A percentile compares a stretch with the other conserved stretches of the same genome.
These are phyloP conservation scores for Aleiodes testaceus DNA, from an alignment of 2,888 invertebrate species.

Conservation along the genomic window DNA sequence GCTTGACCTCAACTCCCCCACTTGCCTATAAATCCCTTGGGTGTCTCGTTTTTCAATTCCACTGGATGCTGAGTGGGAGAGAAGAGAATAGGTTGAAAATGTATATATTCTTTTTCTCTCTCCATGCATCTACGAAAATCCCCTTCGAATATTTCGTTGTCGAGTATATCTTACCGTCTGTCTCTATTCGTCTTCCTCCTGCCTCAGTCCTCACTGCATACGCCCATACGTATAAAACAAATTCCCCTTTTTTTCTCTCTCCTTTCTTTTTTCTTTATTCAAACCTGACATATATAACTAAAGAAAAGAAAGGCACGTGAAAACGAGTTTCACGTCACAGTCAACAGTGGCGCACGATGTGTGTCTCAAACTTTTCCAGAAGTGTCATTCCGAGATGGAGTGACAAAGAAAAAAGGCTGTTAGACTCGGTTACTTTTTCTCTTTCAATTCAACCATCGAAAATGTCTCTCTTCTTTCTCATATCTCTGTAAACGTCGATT, in stretches of 20 bases:
- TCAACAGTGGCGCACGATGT: not conserved
- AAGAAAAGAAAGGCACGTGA: slow-evolving; percentile 22
- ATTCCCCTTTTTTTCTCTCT: not conserved
- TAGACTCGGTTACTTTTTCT: not conserved
- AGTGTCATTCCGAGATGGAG: slow-evolving; percentile 11
- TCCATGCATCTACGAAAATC: slow-evolving; percentile 2
- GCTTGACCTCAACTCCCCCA: slow-evolving; percentile 19
- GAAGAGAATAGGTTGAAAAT: not conserved
- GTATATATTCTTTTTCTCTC: not conserved
- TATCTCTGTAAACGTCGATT: slow-evolving; percentile 17
- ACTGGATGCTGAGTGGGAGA: not conserved
- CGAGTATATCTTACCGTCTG: slow-evolving; percentile 16
- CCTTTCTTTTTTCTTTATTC: not conserved
- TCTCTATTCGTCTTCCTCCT: slow-evolving; percentile 27
- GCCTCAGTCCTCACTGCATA: not conserved
- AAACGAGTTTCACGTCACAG: slow-evolving; percentile 28
- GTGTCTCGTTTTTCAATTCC: slow-evolving; percentile 24
- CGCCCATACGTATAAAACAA: slow-evolving; percentile 7
- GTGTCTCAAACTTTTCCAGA: slow-evolving; percentile 16
- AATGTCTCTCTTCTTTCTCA: not conserved
- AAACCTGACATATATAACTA: slow-evolving; percentile 23
- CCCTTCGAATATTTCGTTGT: slow-evolving; percentile 6
- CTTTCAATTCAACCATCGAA: slow-evolving; percentile 15
- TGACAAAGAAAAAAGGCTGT: no score
- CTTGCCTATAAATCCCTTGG: slow-evolving; percentile 7